Evolutionary conservation across 2,888 invertebrate genomes (phyloP).

Genomic region (Dexiosoma caninum): DNA sequence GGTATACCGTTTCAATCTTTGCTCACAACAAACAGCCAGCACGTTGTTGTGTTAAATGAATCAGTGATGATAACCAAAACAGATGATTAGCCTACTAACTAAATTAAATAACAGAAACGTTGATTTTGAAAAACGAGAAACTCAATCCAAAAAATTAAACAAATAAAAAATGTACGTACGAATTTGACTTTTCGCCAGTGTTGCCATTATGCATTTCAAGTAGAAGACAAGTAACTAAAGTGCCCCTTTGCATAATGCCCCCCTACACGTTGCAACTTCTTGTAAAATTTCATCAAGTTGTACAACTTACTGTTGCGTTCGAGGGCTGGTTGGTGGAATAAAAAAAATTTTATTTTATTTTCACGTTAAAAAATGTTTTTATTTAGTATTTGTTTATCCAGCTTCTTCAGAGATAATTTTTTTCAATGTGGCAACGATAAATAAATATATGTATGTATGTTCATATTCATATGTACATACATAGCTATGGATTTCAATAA

Average conservation of each 20-base stretch:
- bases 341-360: too few relatives aligned
- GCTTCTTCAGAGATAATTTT: too few relatives aligned
- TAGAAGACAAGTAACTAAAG: background rate
- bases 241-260: background rate
- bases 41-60: slow-evolving; percentile 71
- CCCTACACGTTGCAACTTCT: background rate
- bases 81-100: slow-evolving; percentile 76
- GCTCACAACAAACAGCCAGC: slow-evolving; percentile 51
- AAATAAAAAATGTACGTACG: slow-evolving; percentile 1
- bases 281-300: too few relatives aligned
- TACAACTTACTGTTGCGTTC: too few relatives aligned
- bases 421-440: too few relatives aligned
- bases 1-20: slow-evolving; percentile 40
- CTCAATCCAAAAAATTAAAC: background rate
- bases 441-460: too few relatives aligned
- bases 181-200: background rate
- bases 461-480: too few relatives aligned
- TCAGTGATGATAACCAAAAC: slow-evolving; percentile 73
- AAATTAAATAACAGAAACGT: slow-evolving; percentile 56
- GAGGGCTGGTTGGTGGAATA: too few relatives aligned
- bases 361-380: too few relatives aligned
- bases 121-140: slow-evolving; percentile 24
- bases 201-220: background rate
- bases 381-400: too few relatives aligned
- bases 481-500: too few relatives aligned